These are phyloP conservation scores for Dasyprocta punctata DNA, from an alignment of 2,113 vertebrate species.

Conservation along the genomic window DNA sequence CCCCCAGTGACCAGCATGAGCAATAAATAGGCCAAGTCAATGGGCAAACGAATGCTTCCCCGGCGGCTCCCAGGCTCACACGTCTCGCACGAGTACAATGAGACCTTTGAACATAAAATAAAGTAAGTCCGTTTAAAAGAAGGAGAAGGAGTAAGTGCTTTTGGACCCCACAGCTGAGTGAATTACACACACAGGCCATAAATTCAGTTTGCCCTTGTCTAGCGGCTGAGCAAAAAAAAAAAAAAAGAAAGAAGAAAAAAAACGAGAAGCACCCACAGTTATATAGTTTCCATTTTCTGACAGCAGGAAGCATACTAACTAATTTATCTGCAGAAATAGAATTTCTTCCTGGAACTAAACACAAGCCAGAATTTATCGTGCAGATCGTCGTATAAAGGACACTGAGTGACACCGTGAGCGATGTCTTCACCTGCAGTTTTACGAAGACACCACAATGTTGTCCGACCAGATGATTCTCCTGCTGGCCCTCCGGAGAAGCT, in stretches of 20 bases:
- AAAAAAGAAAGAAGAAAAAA: not conserved
- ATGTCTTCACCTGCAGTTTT: constrained; percentile 41
- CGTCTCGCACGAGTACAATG: constrained; percentile 36
- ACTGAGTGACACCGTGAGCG: not conserved
- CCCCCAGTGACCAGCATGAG: not conserved
- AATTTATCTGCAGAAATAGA: constrained; percentile 75
- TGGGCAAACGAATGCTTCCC: constrained; percentile 2
- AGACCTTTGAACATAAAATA: constrained; percentile 65
- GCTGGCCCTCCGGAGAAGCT: constrained; percentile 45
- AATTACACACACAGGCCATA: constrained; percentile 54
- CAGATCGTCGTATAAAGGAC: constrained; percentile 52
- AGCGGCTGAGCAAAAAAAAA: not conserved
- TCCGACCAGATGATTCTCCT: constrained; percentile 8
- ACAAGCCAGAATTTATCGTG: constrained; percentile 24
- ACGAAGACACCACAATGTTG: not conserved
- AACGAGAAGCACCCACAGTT: constrained; percentile 25
- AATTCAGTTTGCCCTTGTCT: constrained; percentile 52
- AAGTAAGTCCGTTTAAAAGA: constrained; percentile 71
- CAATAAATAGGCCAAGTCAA: constrained; percentile 36
- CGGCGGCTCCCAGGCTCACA: constrained; percentile 32
- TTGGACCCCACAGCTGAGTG: constrained; percentile 38
- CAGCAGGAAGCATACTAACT: constrained; percentile 56
- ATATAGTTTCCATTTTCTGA: constrained; percentile 62
- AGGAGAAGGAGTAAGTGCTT: constrained; percentile 62
- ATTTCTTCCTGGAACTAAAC: constrained; percentile 71